Percentiles rank a stretch among this genome's conserved stretches.
phyloP scores from a whole-genome alignment of 2,888 invertebrate species.

The Drosophila prostipennis region DNA sequence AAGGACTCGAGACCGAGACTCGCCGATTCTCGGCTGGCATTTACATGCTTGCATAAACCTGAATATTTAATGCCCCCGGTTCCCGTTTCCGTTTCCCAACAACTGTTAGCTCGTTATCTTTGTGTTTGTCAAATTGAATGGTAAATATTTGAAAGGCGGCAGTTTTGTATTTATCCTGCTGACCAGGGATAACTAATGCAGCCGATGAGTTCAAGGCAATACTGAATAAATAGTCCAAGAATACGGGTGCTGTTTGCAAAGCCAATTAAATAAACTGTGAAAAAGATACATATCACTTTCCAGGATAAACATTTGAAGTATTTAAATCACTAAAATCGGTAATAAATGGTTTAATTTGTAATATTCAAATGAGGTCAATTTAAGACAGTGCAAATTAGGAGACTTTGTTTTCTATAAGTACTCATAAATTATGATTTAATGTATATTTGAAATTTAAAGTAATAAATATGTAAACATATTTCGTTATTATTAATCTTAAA shows the following conservation, averaged over 20 bases:
- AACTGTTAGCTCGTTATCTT: slow-evolving; percentile 65
- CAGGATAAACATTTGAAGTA: background rate
- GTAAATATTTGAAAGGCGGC: slow-evolving; percentile 67
- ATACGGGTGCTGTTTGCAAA: slow-evolving; percentile 1
- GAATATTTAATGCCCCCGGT: slow-evolving; percentile 66
- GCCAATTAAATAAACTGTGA: slow-evolving; percentile 7
- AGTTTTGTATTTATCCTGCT: slow-evolving; percentile 7
- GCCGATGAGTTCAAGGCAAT: slow-evolving; percentile 16
- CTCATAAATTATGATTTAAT: too few relatives aligned
- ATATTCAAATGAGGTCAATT: background rate
- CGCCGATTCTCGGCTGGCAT: slow-evolving; percentile 54
- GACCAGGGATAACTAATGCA: slow-evolving; percentile 8
- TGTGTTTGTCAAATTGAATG: slow-evolving; percentile 67
- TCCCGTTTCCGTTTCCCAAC: slow-evolving; percentile 14
- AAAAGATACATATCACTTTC: slow-evolving; percentile 1
- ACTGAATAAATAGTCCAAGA: background rate
- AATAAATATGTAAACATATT: too few relatives aligned
- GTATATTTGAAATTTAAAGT: background rate
- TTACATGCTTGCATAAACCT: slow-evolving; percentile 78
- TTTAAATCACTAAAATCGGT: background rate
- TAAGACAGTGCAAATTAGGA: background rate
- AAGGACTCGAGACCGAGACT: slow-evolving; percentile 43
- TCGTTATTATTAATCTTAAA: too few relatives aligned
- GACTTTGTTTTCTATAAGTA: too few relatives aligned
- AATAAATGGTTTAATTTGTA: background rate